These are phyloP conservation scores for Lamproptera curius DNA, from an alignment of 2,888 invertebrate genomes.

Conservation along the genomic window DNA sequence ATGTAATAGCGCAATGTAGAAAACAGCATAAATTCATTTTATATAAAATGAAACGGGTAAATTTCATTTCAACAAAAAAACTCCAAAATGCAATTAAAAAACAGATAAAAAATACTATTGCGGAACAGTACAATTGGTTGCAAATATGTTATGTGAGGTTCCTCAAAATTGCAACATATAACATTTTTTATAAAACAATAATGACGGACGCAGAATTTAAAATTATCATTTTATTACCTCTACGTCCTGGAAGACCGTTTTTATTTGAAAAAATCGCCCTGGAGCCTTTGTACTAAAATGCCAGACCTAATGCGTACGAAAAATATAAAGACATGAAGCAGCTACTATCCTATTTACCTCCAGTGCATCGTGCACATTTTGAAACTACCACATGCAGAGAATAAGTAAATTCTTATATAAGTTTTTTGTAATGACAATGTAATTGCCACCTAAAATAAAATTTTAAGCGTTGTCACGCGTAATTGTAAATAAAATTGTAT, in stretches of 20 bases:
- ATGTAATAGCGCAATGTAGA: conserved; percentile 13
- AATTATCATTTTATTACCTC: conserved; percentile 16
- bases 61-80: conserved; percentile 23
- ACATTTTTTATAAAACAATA: conserved; percentile 20
- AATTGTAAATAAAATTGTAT: conserved; percentile 20
- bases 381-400: conserved; percentile 16
- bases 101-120: conserved; percentile 6
- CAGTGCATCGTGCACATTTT: conserved; percentile 17
- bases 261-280: conserved; percentile 16
- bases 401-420: conserved; percentile 17
- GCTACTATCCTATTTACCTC: conserved; percentile 15
- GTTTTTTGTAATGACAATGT: conserved; percentile 17
- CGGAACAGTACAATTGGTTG: conserved; percentile 7
- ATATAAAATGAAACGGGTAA: conserved; percentile 4
- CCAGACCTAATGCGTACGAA: conserved; percentile 15
- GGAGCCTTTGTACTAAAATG: conserved; percentile 17
- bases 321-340: conserved; percentile 14
- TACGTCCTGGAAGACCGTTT: conserved; percentile 18
- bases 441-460: conserved; percentile 15
- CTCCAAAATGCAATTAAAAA: conserved; percentile 9
- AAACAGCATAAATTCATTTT: conserved; percentile 5
- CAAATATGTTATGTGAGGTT: conserved; percentile 14
- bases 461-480: conserved; percentile 18
- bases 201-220: conserved; percentile 20
- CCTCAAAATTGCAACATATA: conserved; percentile 18